Conservation (phyloP, 2,113 vertebrate genomes). For the Scalopus aquaticus region DNA sequence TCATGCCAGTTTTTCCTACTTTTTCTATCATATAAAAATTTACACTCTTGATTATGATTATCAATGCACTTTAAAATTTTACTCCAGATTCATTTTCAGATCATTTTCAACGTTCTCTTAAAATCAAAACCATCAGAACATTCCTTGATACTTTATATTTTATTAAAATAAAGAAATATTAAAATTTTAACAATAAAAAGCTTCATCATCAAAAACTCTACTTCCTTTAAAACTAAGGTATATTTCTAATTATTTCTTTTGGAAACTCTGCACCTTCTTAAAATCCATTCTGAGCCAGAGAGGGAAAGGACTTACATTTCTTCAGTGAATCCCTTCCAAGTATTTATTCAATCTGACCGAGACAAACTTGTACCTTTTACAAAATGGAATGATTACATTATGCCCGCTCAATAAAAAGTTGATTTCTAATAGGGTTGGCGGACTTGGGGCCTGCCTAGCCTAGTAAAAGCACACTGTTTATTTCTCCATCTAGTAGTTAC, state of each 20-base stretch:
- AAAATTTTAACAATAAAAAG: background rate
- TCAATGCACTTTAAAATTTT: background rate
- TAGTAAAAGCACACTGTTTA: background rate
- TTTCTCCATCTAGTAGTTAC: constrained; percentile 61
- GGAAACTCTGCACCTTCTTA: background rate
- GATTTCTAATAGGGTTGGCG: constrained; percentile 31
- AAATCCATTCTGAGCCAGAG: background rate
- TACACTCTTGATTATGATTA: background rate
- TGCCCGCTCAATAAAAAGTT: constrained; percentile 55
- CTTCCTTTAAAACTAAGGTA: background rate
- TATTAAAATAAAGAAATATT: background rate
- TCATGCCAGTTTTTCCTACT: background rate
- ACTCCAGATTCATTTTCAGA: background rate
- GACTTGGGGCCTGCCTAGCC: background rate
- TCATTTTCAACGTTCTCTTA: background rate
- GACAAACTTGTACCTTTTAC: constrained; percentile 36
- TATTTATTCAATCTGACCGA: constrained; percentile 43
- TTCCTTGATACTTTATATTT: background rate
- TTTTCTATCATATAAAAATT: background rate
- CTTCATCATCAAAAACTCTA: background rate
- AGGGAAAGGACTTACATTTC: background rate
- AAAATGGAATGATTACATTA: constrained; percentile 67
- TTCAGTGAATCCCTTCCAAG: background rate
- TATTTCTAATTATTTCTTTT: background rate
- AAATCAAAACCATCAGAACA: background rate